Base-by-base conservation (phyloP, 2,888 invertebrate species). In the Elmis aenea region DNA sequence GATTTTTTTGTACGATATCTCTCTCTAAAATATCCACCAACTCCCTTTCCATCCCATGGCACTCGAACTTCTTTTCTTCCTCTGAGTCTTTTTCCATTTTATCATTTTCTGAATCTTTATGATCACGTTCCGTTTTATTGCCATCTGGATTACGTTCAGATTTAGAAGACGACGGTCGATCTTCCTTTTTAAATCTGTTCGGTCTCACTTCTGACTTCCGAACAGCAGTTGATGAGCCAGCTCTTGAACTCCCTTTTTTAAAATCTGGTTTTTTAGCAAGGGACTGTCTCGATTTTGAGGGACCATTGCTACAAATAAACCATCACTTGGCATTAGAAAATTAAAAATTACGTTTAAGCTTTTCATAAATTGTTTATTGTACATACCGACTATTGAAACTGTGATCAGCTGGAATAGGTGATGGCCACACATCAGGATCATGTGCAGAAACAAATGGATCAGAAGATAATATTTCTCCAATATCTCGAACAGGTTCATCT, bases 1-100 rank as follows among this genome's bases (percentile, higher is more conserved):
- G 93, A 72, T 96, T 91, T 69, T 91, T 91, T 71, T 94, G 94
- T 51, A 99, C 83, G 65, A 97, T 96, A 68, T 97, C 96, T 55
- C 95, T 74, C 69, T 96, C 95, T 75, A 71, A 29, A 68, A 71
- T 84, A 59, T 97, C 96, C 9, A 94, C 93, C 38, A 97, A 74
- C 62, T 95, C 96, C 14, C 85, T 78, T 65, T 97, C 96, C 57
- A 85, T 77, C 8, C 82, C 84, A 41, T 79, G 74, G 51, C 77
- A 76, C 59, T 94, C 93, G 72, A 93, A 96, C 65, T 85, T 83
- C 55, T 81, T 79, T 54, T 90, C 90, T 38, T 86, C 86, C 2
- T 80, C 81, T 28, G 65, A 65, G 8, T 24, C 44, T 45, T 63
- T 64, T 8, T 59, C 58, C 31, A 46, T 52, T 36, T 82, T 81